Evolutionary conservation across 2,113 vertebrate genomes (phyloP), one percentile per base, ranked within the genome.

Genomic region (Pseudolaguvia tuberculata): DNA sequence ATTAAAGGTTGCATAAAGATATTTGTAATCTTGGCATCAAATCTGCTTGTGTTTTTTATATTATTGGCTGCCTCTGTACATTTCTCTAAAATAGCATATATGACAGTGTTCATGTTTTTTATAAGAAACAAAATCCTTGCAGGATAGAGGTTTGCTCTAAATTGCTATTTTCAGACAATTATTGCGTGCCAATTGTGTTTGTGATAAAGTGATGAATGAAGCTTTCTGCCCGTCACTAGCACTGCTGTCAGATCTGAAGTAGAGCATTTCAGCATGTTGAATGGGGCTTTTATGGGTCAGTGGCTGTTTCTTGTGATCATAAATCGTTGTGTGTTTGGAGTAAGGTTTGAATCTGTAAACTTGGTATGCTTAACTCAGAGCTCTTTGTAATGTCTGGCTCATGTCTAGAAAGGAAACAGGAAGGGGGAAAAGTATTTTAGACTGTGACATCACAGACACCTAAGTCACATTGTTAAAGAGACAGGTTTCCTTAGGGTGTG

Each of bases 371-470:
- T 11, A 39, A 56, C 47, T 23, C 4, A 50, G 9, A 67, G 23
- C 35, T 47, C 23, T 48, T 23, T 65, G 45, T 73, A 75, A 51
- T 39, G 51, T 57, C 52, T 53, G 29, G 10, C 42, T 1, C 66
- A 66, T 31, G 29, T 75, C 27, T 17, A 53, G 42, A 21, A 67
- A 50, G 67, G 61, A 78, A 78, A 78, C 70, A 66, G 52, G 71
- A 66, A 59, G 45, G 73, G 75, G 75, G 78, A 74, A 58, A 51
- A 23, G 51, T 78, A 65, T 72, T 70, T 77, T 66, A 77, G 75
- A 80, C 79, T 20, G 27, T 70, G 71, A 74, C 77, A 75, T 81
- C 25, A 48, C 59, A 52, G 78, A 59, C 15, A 65, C 45, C 53
- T 50, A 47, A 70, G 20, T 71, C 61, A 76, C 61, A 69, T 61